Evolutionary conservation across 1,140 invertebrate species (phyloP), one percentile per base, ranked within the genome.

Genomic region (Tetragnatha versicolor): DNA sequence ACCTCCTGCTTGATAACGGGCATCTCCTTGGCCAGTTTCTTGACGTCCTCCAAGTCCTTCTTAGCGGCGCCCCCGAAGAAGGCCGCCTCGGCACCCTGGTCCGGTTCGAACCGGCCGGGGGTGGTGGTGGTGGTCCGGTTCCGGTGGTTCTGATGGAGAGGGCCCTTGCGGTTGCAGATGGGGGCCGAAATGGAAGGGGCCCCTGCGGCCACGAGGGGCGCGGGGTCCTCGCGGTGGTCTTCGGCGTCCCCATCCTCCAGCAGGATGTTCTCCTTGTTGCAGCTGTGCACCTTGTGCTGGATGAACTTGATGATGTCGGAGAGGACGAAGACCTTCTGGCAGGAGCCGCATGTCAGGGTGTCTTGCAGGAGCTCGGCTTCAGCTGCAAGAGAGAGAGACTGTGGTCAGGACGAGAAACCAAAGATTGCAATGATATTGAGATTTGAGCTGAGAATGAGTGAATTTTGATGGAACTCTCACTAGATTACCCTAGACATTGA

Each of bases 291-390:
- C 87, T 97, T 97, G 90, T 98, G 95, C 86, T 97, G 93, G 84
- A 98, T 97, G 88, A 98, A 98, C 70, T 93, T 91, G 72, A 96
- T 92, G 82, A 98, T 97, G 88, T 98, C 95, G n/a, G 92, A 91
- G 42, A 98, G 89, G 65, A 93, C 92, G 88, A 97, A 97, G 29
- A 94, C 91, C 84, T 94, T 93, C 83, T 94, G 91, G 87, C 95
- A 97, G 66, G 91, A 90, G 60, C 95, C 95, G 86, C 95, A 98
- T 81, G 95, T 96, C 82, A 97, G 91, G 82, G 94, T 93, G 88
- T 97, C 95, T 80, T 90, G 88, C 31, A 80, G 70, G 6, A 77
- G 33, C 45, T 69, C 79, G 22, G 70, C 61, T 73, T 80, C 79
- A 60, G 65, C 79, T 80, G 61, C 10, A 51, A 72, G 22, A 65